Base-by-base conservation (phyloP, 2,888 invertebrate species). In the Drosophila testacea region DNA sequence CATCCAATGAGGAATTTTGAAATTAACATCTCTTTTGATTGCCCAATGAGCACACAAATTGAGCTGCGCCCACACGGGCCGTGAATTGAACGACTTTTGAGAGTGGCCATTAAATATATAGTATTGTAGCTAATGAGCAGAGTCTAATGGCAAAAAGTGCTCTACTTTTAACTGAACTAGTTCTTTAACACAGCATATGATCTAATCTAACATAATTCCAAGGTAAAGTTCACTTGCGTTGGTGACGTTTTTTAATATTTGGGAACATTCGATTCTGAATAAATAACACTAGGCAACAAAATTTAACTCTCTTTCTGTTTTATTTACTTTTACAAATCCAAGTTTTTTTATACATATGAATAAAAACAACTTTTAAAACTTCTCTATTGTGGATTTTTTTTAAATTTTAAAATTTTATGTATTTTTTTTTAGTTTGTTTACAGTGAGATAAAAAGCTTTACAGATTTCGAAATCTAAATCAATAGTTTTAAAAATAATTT, bases 11-110 rank as follows among this genome's bases (percentile, higher is more conserved):
- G 71, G 71, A 81, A 84, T 81, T 84, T 70, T 56, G 62, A 83
- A 88, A 83, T 86, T 84, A 71, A 71, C 59, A 87, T 77, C 66
- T 74, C 62, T 48, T 30, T 64, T 71, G 77, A 83, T 89, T 83
- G 65, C 82, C 64, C 83, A 83, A 81, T 75, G 79, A 71, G 62
- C 71, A 70, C 81, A 69, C 69, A 83, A 86, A 80, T 80, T 80
- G 68, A 86, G 70, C 42, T 77, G 70, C 71, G 60, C 55, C 76
- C 76, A 73, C 73, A 62, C 65, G 52, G 59, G 52, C 62, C 48
- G 56, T 77, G 69, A 66, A 64, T 65, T 41, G 51, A 55, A 62
- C 44, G 46, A 52, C 62, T 60, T 56, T 34, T 47, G 41, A 52
- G 48, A 48, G 47, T 22, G 39, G 27, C 59, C 65, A 73, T 76